Evolutionary conservation across 2,888 invertebrate species (phyloP).

Genomic region (Formica aserva): DNA sequence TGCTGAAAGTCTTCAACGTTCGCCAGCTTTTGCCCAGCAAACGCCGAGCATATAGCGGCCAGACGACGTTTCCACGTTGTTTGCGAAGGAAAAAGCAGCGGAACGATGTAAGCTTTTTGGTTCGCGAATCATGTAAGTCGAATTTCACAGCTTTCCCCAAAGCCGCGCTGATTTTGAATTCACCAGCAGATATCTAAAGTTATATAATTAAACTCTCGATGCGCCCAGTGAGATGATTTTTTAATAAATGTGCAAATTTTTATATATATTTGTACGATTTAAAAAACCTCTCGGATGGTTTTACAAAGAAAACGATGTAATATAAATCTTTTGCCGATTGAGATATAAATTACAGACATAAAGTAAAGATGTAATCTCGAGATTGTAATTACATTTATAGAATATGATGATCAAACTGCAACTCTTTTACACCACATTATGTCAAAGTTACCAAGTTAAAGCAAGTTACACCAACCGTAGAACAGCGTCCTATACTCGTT

Average conservation of each 20-base stretch:
- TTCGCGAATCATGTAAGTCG: conserved; percentile 25
- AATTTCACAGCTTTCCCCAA: conserved; percentile 7
- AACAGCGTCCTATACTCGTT: not conserved
- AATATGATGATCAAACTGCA: conserved; percentile 15
- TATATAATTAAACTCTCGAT: conserved; percentile 8
- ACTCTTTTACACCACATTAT: not conserved
- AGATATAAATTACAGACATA: conserved; percentile 18
- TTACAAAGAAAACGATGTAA: not conserved
- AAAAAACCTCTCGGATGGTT: not conserved
- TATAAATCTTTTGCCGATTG: not conserved
- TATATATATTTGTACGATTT: not conserved
- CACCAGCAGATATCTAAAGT: not conserved
- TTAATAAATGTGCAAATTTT: not conserved
- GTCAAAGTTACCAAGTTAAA: conserved; percentile 30
- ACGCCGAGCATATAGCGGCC: conserved; percentile 40
- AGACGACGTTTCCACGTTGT: conserved; percentile 49
- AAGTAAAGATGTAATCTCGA: conserved; percentile 6
- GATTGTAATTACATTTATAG: conserved; percentile 21
- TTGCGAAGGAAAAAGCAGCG: conserved; percentile 40
- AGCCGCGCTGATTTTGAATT: not conserved
- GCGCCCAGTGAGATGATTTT: not conserved
- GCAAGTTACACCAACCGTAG: conserved; percentile 12
- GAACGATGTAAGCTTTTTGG: conserved; percentile 39
- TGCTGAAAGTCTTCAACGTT: conserved; percentile 45
- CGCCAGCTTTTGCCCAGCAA: conserved; percentile 48